Evolutionary conservation across 2,113 vertebrate genomes (phyloP).

Genomic region (Accipiter cooperii): DNA sequence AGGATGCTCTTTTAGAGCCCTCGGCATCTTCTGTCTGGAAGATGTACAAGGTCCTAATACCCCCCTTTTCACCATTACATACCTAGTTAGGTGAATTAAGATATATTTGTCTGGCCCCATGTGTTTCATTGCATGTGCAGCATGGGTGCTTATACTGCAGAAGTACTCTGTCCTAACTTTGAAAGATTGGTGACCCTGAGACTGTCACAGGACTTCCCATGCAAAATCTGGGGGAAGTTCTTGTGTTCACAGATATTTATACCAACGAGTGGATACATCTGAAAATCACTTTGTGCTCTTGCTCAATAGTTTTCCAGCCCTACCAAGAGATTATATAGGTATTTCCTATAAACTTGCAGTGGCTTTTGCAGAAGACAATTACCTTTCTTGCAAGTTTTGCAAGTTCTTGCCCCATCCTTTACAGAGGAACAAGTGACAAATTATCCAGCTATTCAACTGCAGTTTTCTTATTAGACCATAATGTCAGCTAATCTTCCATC

Average conservation of each 20-base stretch:
- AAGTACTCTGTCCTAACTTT: not conserved
- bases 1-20: not conserved
- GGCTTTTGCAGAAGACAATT: not conserved
- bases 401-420: not conserved
- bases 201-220: not conserved
- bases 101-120: not conserved
- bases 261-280: not conserved
- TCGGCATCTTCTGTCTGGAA: not conserved
- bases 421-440: not conserved
- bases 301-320: not conserved
- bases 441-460: not conserved
- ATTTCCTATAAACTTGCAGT: not conserved
- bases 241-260: not conserved
- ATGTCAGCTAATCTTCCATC: not conserved
- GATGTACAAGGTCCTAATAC: not conserved
- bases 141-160: not conserved
- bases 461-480: not conserved
- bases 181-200: not conserved
- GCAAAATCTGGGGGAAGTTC: not conserved
- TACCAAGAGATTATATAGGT: not conserved
- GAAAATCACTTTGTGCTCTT: not conserved
- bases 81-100: not conserved
- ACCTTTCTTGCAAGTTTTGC: not conserved
- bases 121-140: not conserved
- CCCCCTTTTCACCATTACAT: not conserved